A percentile compares a stretch with the other conserved stretches of the same genome.
Conservation (phyloP, 2,113 vertebrate species). For the Desmodus rotundus region DNA sequence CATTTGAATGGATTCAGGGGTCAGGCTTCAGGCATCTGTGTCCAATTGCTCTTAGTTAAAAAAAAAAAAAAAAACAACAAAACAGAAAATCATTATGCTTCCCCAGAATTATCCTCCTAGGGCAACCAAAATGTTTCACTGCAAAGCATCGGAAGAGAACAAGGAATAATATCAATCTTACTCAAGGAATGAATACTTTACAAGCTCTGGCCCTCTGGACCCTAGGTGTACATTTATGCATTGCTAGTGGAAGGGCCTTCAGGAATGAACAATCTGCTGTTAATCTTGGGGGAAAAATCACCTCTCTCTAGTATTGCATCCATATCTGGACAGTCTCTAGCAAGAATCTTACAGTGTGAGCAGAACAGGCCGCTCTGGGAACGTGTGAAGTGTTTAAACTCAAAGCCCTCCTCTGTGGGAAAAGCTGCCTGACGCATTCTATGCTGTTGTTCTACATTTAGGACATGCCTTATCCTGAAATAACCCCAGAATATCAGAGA, state of each 20-base stretch:
- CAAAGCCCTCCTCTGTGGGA: neutral
- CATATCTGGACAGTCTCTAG: neutral
- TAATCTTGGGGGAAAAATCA: neutral
- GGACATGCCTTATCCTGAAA: neutral
- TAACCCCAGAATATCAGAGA: neutral
- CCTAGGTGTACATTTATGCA: neutral
- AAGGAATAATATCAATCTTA: neutral
- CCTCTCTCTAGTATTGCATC: neutral
- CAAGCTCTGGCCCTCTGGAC: neutral
- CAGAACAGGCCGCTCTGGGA: neutral
- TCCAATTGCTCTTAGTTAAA: neutral
- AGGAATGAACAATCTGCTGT: neutral
- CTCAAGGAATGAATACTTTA: constrained; percentile 31
- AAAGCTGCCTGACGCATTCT: neutral
- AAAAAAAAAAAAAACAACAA: neutral
- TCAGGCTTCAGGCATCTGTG: neutral
- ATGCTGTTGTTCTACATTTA: neutral
- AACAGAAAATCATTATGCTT: neutral
- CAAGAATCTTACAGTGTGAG: neutral
- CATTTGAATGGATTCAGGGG: neutral
- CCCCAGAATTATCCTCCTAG: neutral
- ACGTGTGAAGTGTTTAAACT: neutral
- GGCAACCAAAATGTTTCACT: constrained; percentile 6
- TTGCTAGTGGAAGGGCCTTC: neutral
- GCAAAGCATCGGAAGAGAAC: neutral